Conservation (phyloP, 2,797 vertebrate species). For the Odontamblyopus rebecca region DNA sequence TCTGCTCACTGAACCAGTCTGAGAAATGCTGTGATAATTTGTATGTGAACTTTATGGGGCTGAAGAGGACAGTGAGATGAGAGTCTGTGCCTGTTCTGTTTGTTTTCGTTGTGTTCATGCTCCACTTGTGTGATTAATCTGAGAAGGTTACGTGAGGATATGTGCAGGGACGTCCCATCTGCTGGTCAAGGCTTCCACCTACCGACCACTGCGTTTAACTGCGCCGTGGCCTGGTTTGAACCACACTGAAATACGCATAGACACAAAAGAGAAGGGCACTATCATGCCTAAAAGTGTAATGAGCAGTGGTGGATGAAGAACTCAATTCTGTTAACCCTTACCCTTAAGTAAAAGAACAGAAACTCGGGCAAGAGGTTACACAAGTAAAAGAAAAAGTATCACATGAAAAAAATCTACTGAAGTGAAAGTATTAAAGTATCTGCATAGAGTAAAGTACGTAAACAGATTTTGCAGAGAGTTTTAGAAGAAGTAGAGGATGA, state of each 20-base stretch:
- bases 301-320: too few species aligned
- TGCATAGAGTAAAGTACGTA: too few species aligned
- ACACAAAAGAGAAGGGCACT: neutral
- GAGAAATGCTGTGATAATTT: slow-evolving; percentile 44
- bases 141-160: slow-evolving; percentile 48
- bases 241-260: neutral
- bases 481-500: too few species aligned
- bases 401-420: too few species aligned
- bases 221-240: slow-evolving; percentile 13
- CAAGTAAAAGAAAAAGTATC: too few species aligned
- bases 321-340: too few species aligned
- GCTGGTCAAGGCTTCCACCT: slow-evolving; percentile 50
- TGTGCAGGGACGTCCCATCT: neutral
- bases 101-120: slow-evolving; percentile 55
- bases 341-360: too few species aligned
- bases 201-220: slow-evolving; percentile 37
- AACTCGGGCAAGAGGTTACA: too few species aligned
- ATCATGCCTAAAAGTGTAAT: neutral
- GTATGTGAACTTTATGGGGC: slow-evolving; percentile 40
- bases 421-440: too few species aligned
- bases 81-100: slow-evolving; percentile 39
- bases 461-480: too few species aligned
- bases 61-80: slow-evolving; percentile 48
- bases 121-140: slow-evolving; percentile 59
- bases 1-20: slow-evolving; percentile 2